phyloP scores from a whole-genome alignment of 2,888 invertebrate species.

The Cheilosia urbana region DNA sequence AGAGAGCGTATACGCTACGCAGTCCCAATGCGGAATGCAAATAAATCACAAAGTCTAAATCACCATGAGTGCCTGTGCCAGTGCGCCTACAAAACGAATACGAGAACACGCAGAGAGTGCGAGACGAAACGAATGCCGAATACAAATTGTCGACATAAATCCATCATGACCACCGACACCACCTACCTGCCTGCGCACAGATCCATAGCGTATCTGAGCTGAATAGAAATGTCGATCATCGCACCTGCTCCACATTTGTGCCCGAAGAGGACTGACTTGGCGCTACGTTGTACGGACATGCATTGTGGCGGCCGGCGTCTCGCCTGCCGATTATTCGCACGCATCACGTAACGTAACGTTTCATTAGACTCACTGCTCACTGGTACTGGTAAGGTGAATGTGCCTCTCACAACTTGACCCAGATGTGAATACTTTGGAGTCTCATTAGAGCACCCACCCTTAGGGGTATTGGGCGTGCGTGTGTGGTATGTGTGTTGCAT shows the following conservation, averaged over 20 bases:
- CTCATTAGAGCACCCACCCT: conserved; percentile 74
- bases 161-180: conserved; percentile 75
- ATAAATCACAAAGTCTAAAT: conserved; percentile 71
- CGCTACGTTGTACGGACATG: conserved; percentile 62
- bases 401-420: conserved; percentile 68
- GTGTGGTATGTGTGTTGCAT: conserved; percentile 55
- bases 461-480: conserved; percentile 50
- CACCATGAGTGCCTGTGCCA: conserved; percentile 35
- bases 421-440: conserved; percentile 65
- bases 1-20: conserved; percentile 28
- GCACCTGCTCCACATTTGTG: conserved; percentile 74
- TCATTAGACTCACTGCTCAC: conserved; percentile 48
- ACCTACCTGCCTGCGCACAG: conserved; percentile 67
- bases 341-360: conserved; percentile 76
- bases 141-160: conserved; percentile 74
- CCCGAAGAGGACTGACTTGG: conserved; percentile 56
- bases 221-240: conserved; percentile 76
- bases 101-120: conserved; percentile 66
- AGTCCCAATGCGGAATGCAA: conserved; percentile 67
- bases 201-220: conserved; percentile 68
- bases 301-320: conserved; percentile 36
- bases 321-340: conserved; percentile 65
- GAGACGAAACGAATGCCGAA: conserved; percentile 72
- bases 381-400: conserved; percentile 55
- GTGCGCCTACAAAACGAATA: conserved; percentile 12